Evolutionary conservation across 2,888 invertebrate species (phyloP), one percentile per base, ranked within the genome.

Genomic region (Hirtodrosophila duncani): DNA sequence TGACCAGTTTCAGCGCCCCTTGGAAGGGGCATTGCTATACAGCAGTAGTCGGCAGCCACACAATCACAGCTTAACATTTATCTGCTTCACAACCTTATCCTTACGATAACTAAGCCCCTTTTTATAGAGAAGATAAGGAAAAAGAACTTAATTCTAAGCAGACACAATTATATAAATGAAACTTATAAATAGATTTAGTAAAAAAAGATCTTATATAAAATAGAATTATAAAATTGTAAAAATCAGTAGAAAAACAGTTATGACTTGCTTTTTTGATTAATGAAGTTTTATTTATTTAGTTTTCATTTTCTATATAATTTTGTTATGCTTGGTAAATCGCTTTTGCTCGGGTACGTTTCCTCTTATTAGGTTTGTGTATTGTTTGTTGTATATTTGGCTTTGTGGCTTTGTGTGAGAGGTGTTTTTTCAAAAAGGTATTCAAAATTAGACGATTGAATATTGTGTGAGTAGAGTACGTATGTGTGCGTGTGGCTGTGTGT

Each of bases 271-370:
- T 29, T 62, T 71, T 71, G 81, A 79, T 74, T 77, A 79, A 67
- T 82, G 67, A 82, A 81, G 58, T 82, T 81, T 83, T 82, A 79
- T 83, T 68, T 75, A 69, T 68, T 70, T 69, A 39, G 33, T 49
- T 51, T 58, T 53, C 31, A 37, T 48, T 62, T 59, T 41, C 30
- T 20, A 38, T 36, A 45, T 42, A 37, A 45, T 41, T 43, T 48
- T 48, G 42, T 23, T 21, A 17, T 42, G 21, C 46, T 27, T 39
- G 23, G 55, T 51, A 51, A 53, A 48, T 61, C 31, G 23, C 43
- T 43, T 33, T 23, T 30, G 26, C 10, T 16, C n/a, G n/a, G n/a
- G n/a, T n/a, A n/a, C n/a, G n/a, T 21, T 48, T 34, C 7, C 31
- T 18, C 33, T 43, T 20, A 18, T 33, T n/a, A n/a, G n/a, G n/a